Evolutionary conservation across 2,113 vertebrate species (phyloP).

Genomic region (Hassar affinis): DNA sequence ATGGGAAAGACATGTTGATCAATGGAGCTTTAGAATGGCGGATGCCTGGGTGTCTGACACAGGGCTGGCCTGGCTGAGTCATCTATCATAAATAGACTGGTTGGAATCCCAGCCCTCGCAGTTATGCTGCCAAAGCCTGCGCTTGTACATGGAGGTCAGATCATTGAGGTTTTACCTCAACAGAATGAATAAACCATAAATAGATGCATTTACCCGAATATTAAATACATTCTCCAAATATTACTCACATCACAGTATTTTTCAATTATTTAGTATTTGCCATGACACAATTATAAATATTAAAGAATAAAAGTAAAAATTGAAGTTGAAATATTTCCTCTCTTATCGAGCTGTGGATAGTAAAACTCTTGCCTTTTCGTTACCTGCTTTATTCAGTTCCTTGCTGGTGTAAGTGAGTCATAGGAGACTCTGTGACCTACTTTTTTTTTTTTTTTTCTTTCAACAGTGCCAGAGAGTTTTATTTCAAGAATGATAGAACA

Average conservation of each 20-base stretch:
- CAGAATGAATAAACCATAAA: background rate
- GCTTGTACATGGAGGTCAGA: constrained; percentile 47
- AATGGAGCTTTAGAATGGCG: constrained; percentile 36
- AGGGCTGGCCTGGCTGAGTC: constrained; percentile 61
- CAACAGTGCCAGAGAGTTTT: constrained; percentile 67
- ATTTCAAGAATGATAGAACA: constrained; percentile 64
- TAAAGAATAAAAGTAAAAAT: background rate
- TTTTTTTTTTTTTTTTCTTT: constrained; percentile 59
- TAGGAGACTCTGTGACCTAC: constrained; percentile 76
- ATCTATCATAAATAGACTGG: constrained; percentile 55
- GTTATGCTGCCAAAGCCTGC: constrained; percentile 55
- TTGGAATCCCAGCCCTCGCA: constrained; percentile 60
- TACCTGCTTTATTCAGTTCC: constrained; percentile 71
- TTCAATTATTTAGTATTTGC: background rate
- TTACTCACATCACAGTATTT: background rate
- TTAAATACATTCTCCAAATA: background rate
- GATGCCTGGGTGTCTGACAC: constrained; percentile 54
- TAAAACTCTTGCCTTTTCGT: constrained; percentile 53
- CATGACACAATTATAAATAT: background rate
- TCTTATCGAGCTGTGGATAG: constrained; percentile 53
- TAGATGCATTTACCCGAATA: background rate
- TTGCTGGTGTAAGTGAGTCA: constrained; percentile 74
- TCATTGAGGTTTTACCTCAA: constrained; percentile 6
- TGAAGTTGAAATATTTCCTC: constrained; percentile 48
- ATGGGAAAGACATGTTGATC: constrained; percentile 35